Evolutionary conservation across 2,797 vertebrate species (phyloP).

Genomic region (Lepilemur ruficaudatus): DNA sequence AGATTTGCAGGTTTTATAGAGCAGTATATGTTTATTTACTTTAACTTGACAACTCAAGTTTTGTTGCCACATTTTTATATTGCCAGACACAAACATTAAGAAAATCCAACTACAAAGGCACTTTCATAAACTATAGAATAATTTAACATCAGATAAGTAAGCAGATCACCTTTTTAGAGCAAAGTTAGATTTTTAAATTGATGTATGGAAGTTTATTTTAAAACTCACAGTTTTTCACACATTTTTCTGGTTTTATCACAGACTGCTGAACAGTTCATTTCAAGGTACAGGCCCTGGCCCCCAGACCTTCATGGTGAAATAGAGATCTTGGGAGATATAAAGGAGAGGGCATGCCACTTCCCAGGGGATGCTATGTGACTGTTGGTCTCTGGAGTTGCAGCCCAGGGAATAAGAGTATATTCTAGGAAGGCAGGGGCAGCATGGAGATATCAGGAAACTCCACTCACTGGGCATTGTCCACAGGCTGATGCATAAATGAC

Average conservation of each 20-base stretch:
- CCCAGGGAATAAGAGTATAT: neutral
- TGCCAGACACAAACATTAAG: neutral
- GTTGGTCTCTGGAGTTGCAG: neutral
- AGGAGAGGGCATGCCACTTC: rapidly evolving
- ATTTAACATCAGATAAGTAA: neutral
- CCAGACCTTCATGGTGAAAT: neutral
- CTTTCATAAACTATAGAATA: neutral
- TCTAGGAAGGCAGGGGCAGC: neutral
- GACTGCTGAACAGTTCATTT: neutral
- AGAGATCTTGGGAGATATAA: neutral
- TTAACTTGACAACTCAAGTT: neutral
- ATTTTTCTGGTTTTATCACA: neutral
- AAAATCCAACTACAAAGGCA: neutral
- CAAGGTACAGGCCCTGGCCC: no score
- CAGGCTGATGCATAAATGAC: neutral
- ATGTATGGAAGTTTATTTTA: neutral
- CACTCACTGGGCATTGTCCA: neutral
- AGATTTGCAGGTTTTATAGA: neutral
- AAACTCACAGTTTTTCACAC: neutral
- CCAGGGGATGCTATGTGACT: neutral
- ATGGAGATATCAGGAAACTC: neutral
- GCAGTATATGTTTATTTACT: neutral
- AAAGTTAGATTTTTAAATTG: neutral
- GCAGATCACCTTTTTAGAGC: neutral
- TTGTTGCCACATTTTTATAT: neutral